Base-by-base conservation (phyloP, 2,113 vertebrate species). In the Pipra filicauda region DNA sequence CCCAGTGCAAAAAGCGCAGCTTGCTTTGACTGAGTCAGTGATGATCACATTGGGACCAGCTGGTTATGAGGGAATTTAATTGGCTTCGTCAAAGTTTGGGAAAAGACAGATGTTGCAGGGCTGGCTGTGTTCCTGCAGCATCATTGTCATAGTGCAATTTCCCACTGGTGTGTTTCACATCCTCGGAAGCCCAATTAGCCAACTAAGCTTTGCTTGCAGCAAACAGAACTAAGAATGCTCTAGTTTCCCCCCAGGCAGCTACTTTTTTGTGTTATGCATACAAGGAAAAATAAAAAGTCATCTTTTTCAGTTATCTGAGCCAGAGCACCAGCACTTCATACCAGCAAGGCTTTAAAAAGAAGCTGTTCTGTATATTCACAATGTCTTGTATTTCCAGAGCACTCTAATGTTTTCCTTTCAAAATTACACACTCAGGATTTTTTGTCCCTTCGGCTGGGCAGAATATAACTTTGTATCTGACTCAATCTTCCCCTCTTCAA, bases 31-130 rank as follows among this genome's bases (percentile, higher is more conserved):
- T 44, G 48, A 88, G 33, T 43, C 81, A 65, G 44, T 55, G 52
- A 44, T 72, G 62, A 72, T n/a, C 72, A 73, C 75, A 37, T 3
- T 86, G 86, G 79, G 87, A 93, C 66, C 86, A 93, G 80, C 44
- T 97, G 91, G 37, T 82, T 95, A 78, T 90, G 62, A 81, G 17
- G 77, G 51, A 91, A 65, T 88, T 91, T 91, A 94, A 95, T 90
- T 83, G 41, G 51, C 30, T 81, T 89, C 2, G 2, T 72, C 75
- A 90, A 89, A 91, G 67, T 93, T 94, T 94, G 52, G 54, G 72
- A 82, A 82, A 95, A 95, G 92, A 88, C 94, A 97, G 92, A 87
- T 96, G 89, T 93, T 92, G 67, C 59, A 82, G 57, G n/a, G 61
- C 89, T 96, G 93, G 75, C 83, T 92, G 54, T 78, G 55, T 39